Base-by-base conservation (phyloP, 2,113 vertebrate genomes). In the Ibidorhyncha struthersii region DNA sequence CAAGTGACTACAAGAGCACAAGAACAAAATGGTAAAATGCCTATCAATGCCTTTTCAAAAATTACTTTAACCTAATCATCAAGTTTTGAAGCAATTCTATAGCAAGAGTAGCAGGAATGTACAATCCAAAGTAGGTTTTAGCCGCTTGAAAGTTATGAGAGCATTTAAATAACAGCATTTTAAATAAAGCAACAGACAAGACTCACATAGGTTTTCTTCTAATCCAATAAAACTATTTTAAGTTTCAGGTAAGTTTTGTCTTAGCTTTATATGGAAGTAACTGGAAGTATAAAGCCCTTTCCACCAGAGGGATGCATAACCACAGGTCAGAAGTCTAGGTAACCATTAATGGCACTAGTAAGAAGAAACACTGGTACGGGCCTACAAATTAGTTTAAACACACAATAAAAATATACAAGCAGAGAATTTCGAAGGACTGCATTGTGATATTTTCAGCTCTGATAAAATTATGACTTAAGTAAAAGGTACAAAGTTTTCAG, bases 271-370 rank as follows among this genome's bases (percentile, higher is more conserved):
- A 83, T 0, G 5, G 58, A 94, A 90, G 47, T 74, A 78, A 86
- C 29, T 53, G 12, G 26, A 85, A 83, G 88, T 72, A 56, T 49
- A 36, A 81, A 89, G 76, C 86, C 47, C 82, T 62, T 91, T 27
- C 36, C 3, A 4, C 9, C 0, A 0, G 30, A 59, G 4, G 8
- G 63, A 89, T 58, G 14, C 5, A 49, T 4, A 89, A 50, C 21
- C 62, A 66, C 34, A 63, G 59, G 17, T 74, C 45, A 62, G 25
- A 82, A 50, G 14, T 16, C 41, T 18, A 38, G 12, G 41, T 50
- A 94, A 87, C 38, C 38, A 36, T 59, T 86, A 91, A 89, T 6
- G 3, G 50, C 74, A 63, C 5, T 4, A 56, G 23, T 34, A 90
- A 38, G 29, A 45, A 66, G 15, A 7, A 50, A 78, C 27, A 21